Conservation (phyloP, 2,113 vertebrate species). For the Hippolais icterina region DNA sequence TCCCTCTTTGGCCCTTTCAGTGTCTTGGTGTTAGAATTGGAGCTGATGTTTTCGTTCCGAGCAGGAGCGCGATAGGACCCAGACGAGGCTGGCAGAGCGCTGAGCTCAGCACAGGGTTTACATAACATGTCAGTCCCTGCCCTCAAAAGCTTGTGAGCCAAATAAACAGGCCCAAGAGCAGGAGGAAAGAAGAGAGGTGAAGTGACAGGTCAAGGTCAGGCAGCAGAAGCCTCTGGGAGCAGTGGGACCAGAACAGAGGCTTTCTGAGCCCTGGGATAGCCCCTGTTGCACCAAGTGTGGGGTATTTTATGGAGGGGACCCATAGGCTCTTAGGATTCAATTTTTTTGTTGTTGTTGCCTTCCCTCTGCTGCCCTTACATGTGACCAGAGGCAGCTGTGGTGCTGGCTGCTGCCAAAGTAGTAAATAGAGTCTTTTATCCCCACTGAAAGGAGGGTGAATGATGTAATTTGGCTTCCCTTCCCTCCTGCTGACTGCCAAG, state of each 20-base stretch:
- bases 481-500: not conserved
- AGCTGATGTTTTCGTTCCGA: not conserved
- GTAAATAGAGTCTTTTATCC: conserved; percentile 56
- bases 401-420: conserved; percentile 23
- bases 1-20: not conserved
- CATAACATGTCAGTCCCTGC: not conserved
- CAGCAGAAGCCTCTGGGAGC: not conserved
- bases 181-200: not conserved
- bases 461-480: conserved; percentile 45
- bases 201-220: not conserved
- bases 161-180: not conserved
- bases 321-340: not conserved
- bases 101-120: not conserved
- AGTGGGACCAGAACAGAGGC: not conserved
- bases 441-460: conserved; percentile 33
- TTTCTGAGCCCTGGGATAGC: not conserved
- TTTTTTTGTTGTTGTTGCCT: not conserved
- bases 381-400: conserved; percentile 14
- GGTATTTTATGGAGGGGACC: not conserved
- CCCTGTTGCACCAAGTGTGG: not conserved
- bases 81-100: not conserved
- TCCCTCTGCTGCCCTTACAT: not conserved
- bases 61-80: not conserved
- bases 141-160: not conserved
- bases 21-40: not conserved